Evolutionary conservation across 2,113 vertebrate genomes (phyloP).

Genomic region (Thalassarche chlororhynchos): DNA sequence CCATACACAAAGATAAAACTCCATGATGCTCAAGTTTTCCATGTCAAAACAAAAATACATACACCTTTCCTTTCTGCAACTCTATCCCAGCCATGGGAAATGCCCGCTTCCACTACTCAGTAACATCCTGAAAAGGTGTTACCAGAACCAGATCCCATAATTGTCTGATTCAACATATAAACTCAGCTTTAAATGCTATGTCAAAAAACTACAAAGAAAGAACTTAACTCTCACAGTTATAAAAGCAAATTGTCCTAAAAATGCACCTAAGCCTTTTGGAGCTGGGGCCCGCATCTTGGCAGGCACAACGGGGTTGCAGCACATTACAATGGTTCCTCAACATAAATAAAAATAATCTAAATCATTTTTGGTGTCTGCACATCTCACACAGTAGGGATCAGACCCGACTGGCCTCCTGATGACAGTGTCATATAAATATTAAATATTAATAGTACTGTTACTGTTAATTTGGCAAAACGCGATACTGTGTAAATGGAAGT

Average conservation of each 20-base stretch:
- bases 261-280: background rate
- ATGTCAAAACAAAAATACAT: background rate
- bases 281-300: background rate
- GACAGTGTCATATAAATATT: slow-evolving; percentile 22
- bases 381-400: background rate
- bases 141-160: background rate
- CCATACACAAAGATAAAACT: background rate
- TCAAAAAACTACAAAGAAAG: background rate
- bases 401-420: background rate
- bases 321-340: background rate
- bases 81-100: background rate
- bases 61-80: background rate
- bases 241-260: background rate
- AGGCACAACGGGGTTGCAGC: background rate
- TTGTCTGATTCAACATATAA: background rate
- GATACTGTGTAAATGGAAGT: slow-evolving; percentile 9
- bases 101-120: background rate
- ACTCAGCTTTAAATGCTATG: background rate
- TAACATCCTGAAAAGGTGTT: background rate
- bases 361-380: background rate
- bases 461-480: slow-evolving; percentile 45
- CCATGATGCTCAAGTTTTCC: background rate
- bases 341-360: background rate
- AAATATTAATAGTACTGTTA: slow-evolving; percentile 26
- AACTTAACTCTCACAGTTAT: background rate